Conservation (phyloP, 2,888 invertebrate species). For the Mimumesa dahlbomi region DNA sequence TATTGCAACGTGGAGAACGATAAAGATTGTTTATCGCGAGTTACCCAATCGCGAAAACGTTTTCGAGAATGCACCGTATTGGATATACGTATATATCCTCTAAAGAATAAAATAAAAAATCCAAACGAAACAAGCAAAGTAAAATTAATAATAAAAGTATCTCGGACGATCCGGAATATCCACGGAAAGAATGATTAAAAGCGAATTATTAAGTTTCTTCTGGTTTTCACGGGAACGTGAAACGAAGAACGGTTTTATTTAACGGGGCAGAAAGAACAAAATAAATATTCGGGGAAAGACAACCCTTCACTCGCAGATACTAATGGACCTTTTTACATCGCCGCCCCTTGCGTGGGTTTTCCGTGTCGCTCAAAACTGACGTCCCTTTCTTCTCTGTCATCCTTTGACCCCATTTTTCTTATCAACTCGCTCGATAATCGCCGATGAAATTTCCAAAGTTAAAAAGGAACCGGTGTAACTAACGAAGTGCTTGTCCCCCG, state of each 20-base stretch:
- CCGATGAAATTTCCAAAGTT: conserved; percentile 29
- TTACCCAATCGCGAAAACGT: no score
- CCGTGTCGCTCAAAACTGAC: conserved; percentile 32
- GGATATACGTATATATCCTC: no score
- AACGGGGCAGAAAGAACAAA: conserved; percentile 10
- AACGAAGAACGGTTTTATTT: neutral
- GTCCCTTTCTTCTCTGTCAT: conserved; percentile 10
- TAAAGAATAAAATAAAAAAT: no score
- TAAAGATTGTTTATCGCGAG: no score
- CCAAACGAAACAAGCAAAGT: no score
- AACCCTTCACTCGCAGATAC: conserved; percentile 32
- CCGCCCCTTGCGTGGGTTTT: conserved; percentile 3
- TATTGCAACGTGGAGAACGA: no score
- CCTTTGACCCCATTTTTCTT: neutral
- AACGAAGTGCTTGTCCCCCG: neutral
- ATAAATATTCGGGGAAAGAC: conserved; percentile 33
- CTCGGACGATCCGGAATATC: no score
- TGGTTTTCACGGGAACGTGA: no score
- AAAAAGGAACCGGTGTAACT: neutral
- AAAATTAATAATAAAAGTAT: no score
- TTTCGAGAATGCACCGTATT: no score
- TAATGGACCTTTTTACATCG: conserved; percentile 49
- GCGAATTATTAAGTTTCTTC: no score
- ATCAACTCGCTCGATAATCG: conserved; percentile 23
- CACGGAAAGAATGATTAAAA: no score